Evolutionary conservation across 2,797 vertebrate genomes (phyloP).

Genomic region (Hafferia zeledoni): DNA sequence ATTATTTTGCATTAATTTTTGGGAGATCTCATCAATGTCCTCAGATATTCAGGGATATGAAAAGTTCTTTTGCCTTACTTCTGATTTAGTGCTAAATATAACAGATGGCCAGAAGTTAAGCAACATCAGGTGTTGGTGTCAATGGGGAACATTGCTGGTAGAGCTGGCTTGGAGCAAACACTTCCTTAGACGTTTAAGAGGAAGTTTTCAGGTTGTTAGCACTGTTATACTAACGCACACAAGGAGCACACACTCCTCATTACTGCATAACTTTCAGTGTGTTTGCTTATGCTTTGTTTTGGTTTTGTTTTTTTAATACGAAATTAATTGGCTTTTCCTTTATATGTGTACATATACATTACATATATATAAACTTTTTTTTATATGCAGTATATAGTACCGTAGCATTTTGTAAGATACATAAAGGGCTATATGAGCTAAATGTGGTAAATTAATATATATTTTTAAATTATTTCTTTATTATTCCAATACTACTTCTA

Average conservation of each 20-base stretch:
- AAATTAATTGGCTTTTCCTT: conserved; percentile 7
- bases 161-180: conserved; percentile 3
- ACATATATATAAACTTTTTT: conserved; percentile 16
- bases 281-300: conserved; percentile 10
- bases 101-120: background rate
- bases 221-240: conserved; percentile 12
- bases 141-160: background rate
- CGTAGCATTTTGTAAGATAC: conserved; percentile 62
- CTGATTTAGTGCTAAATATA: background rate
- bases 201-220: background rate
- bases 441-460: conserved; percentile 53
- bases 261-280: background rate
- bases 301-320: background rate
- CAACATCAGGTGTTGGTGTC: background rate
- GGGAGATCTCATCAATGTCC: background rate
- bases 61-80: conserved; percentile 56
- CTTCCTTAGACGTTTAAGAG: background rate
- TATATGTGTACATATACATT: conserved; percentile 7
- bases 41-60: background rate
- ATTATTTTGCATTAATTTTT: background rate
- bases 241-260: background rate
- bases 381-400: conserved; percentile 25
- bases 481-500: background rate
- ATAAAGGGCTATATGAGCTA: conserved; percentile 68
- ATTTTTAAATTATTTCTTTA: conserved; percentile 31